Percentiles rank a stretch among this genome's conserved stretches.
phyloP scores from a whole-genome alignment of 1,140 invertebrate genomes.

The Mya arenaria region DNA sequence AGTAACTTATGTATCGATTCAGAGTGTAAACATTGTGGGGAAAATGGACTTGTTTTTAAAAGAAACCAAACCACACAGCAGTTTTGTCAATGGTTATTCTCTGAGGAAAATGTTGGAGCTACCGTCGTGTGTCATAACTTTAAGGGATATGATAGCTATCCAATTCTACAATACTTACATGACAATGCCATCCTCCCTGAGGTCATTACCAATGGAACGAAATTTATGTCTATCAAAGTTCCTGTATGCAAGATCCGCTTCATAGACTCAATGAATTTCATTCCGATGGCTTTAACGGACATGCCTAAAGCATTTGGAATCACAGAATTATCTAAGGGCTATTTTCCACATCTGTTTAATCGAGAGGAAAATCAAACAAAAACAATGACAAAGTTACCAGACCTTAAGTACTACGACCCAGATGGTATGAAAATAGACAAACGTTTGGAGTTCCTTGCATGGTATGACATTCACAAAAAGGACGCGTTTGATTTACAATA shows the following conservation, averaged over 20 bases:
- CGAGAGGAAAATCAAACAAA: not conserved
- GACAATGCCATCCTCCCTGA: conserved; percentile 7
- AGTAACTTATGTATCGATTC: not conserved
- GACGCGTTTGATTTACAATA: conserved; percentile 17
- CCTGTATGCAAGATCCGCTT: not conserved
- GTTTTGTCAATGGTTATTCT: conserved; percentile 36
- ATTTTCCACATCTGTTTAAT: conserved; percentile 41
- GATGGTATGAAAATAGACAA: conserved; percentile 20
- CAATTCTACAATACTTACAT: not conserved
- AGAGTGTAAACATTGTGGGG: conserved; percentile 3
- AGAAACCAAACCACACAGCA: not conserved
- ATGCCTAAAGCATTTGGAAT: conserved; percentile 36
- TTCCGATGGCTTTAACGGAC: conserved; percentile 9
- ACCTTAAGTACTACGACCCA: not conserved
- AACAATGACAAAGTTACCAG: not conserved
- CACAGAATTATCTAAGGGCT: conserved; percentile 28
- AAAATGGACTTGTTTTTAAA: conserved; percentile 24
- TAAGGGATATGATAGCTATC: conserved; percentile 17
- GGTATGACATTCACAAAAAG: conserved; percentile 32
- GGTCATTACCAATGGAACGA: conserved; percentile 1
- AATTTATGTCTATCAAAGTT: conserved; percentile 16
- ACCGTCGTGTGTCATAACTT: conserved; percentile 25
- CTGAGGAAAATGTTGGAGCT: not conserved
- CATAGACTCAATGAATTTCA: conserved; percentile 18
- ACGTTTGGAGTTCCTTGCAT: conserved; percentile 21